Evolutionary conservation across 1,140 invertebrate genomes (phyloP).

Genomic region (Euura lappo): DNA sequence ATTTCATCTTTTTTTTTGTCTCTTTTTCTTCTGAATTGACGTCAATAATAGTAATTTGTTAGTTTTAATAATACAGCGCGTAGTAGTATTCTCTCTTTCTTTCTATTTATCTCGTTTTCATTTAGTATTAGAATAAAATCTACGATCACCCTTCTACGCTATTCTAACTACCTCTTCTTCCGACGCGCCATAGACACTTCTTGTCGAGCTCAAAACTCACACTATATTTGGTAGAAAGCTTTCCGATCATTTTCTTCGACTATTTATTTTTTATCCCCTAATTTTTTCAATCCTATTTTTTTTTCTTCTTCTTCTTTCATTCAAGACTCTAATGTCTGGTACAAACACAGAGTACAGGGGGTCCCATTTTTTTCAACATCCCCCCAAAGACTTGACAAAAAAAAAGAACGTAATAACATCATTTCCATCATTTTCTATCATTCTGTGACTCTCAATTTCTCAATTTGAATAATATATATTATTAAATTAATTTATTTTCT

Average conservation of each 20-base stretch:
- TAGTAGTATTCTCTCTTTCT: too few species aligned
- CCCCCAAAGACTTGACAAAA: too few species aligned
- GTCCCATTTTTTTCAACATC: too few species aligned
- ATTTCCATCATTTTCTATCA: too few species aligned
- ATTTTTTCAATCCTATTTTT: slow-evolving; percentile 8
- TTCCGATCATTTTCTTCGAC: slow-evolving; percentile 31
- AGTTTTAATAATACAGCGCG: slow-evolving; percentile 58
- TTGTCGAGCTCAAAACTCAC: slow-evolving; percentile 34
- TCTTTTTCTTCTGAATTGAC: slow-evolving; percentile 35
- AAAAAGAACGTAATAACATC: too few species aligned
- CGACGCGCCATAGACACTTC: slow-evolving; percentile 19
- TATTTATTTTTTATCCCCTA: slow-evolving; percentile 19
- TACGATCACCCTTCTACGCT: slow-evolving; percentile 50
- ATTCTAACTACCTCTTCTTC: slow-evolving; percentile 44
- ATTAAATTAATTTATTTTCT: slow-evolving; percentile 56
- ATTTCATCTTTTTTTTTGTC: too few species aligned
- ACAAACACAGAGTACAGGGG: too few species aligned
- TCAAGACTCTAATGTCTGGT: too few species aligned
- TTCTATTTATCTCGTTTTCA: slow-evolving; percentile 31
- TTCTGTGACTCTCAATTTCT: neutral
- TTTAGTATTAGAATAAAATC: slow-evolving; percentile 58
- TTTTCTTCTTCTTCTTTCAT: neutral
- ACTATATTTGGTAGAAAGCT: slow-evolving; percentile 58
- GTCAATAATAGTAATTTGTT: slow-evolving; percentile 58
- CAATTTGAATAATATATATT: slow-evolving; percentile 9